Evolutionary conservation across 2,888 invertebrate species (phyloP), one percentile per base, ranked within the genome.

Genomic region (Steromphala cineraria): DNA sequence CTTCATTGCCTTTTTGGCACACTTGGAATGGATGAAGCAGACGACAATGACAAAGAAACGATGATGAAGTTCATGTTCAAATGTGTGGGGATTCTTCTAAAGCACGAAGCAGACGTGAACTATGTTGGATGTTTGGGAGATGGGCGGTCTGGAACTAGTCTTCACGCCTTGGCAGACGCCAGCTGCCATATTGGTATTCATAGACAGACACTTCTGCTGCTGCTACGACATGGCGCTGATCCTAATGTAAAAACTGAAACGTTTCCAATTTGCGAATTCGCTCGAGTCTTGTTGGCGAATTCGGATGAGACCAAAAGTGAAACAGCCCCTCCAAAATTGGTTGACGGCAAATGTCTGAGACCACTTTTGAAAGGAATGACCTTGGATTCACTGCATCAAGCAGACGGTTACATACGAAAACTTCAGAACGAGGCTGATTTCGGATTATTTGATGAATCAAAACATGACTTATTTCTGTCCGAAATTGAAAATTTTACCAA

Each of bases 151-250:
- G 80, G 80, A 53, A 75, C 80, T 79, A 81, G 81, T 40, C 55
- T 91, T n/a, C 90, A 91, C 78, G 85, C 87, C 10, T 86, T 88
- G 77, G 88, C 79, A 76, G 82, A 85, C 81, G 85, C 79, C 67
- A 80, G 31, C 76, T 85, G 62, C 8, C 81, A 78, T 81, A 85
- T 86, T 82, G 88, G 67, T 7, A 83, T 75, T 19, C 86, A 87
- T 21, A 81, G 83, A 28, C 83, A 84, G 21, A 85, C 87, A 78
- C 75, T 89, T 7, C 62, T 83, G 8, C 84, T 89, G 21, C 80
- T 91, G 21, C 80, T 91, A 8, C 87, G 87, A 62, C 87, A 88
- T 80, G 91, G 91, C 0, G 89, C 89, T 2, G 83, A 90, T 77
- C 89, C 90, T 0, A 86, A 87, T 71, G 79, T 75, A 0, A 80